Evolutionary conservation across 2,888 invertebrate species (phyloP), one percentile per base, ranked within the genome.

Genomic region (Therioaphis trifolii): DNA sequence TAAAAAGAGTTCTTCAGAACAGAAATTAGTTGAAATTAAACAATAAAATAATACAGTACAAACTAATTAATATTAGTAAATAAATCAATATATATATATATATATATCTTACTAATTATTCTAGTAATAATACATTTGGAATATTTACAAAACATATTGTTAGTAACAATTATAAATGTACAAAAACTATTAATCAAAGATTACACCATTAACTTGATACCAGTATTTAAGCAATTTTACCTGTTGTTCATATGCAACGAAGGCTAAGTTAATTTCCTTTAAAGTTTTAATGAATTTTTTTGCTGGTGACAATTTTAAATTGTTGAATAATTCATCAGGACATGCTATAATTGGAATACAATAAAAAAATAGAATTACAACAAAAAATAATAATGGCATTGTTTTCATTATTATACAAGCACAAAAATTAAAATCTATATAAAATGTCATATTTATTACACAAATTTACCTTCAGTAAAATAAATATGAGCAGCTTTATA

Each of bases 401-500:
- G n/a, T n/a, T n/a, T n/a, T n/a, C n/a, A n/a, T n/a, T n/a, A n/a
- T n/a, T n/a, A n/a, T n/a, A n/a, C n/a, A n/a, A n/a, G n/a, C n/a
- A n/a, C n/a, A n/a, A n/a, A n/a, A n/a, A n/a, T n/a, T n/a, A n/a
- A n/a, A n/a, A n/a, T 35, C 35, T 35, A 35, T 35, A 35, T 7
- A 35, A 35, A 35, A 35, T 35, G 3, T 35, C 7, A 35, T 35
- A 35, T 5, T 35, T 49, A 82, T 86, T n/a, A n/a, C n/a, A n/a
- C n/a, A n/a, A n/a, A n/a, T 88, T 88, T 91, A 97, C 98, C 97
- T 94, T 99, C 99, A 80, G 99, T 99, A 89, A 99, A 99, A 90
- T 97, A 99, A 12, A 99, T 96, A 90, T 99, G 99, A 18, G 98
- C 99, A 86, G 93, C 94, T 88, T 94, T 94, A 90, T 99, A 99